Evolutionary conservation across 2,888 invertebrate genomes (phyloP).

Genomic region (Mesorhabditis belari): DNA sequence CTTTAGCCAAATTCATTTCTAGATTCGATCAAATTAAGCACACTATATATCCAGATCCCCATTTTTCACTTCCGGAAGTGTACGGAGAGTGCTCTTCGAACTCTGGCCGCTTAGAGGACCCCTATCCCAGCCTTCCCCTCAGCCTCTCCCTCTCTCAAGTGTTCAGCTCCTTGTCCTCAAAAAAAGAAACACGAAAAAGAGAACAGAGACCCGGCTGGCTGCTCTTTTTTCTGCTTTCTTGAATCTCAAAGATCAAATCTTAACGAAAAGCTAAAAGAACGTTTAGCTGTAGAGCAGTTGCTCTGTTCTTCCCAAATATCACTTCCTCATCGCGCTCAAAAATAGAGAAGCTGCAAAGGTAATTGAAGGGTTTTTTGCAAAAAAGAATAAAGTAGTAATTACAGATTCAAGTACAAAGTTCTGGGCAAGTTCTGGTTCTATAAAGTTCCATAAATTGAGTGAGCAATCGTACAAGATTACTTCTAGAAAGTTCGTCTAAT

Average conservation of each 20-base stretch:
- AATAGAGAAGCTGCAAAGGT: neutral
- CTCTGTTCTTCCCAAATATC: neutral
- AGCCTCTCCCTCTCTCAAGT: neutral
- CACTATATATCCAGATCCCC: neutral
- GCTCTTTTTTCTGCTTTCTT: neutral
- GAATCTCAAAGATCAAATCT: neutral
- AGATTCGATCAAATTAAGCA: neutral
- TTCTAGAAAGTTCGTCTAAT: too few relatives aligned
- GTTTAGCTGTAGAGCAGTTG: neutral
- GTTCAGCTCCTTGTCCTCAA: neutral
- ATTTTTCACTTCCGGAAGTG: too few relatives aligned
- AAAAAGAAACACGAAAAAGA: neutral
- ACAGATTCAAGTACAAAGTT: too few relatives aligned
- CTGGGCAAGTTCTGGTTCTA: too few relatives aligned
- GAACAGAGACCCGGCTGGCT: neutral
- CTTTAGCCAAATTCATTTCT: too few relatives aligned
- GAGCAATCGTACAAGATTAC: too few relatives aligned
- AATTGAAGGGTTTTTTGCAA: too few relatives aligned
- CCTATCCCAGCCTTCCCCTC: neutral
- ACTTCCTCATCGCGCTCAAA: neutral
- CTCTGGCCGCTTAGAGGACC: neutral
- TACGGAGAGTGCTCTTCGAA: neutral
- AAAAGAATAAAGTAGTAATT: too few relatives aligned
- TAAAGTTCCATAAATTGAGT: too few relatives aligned
- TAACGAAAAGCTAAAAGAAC: neutral